These are phyloP conservation scores for Accipiter cooperii DNA, from an alignment of 2,113 vertebrate genomes.

Conservation along the genomic window DNA sequence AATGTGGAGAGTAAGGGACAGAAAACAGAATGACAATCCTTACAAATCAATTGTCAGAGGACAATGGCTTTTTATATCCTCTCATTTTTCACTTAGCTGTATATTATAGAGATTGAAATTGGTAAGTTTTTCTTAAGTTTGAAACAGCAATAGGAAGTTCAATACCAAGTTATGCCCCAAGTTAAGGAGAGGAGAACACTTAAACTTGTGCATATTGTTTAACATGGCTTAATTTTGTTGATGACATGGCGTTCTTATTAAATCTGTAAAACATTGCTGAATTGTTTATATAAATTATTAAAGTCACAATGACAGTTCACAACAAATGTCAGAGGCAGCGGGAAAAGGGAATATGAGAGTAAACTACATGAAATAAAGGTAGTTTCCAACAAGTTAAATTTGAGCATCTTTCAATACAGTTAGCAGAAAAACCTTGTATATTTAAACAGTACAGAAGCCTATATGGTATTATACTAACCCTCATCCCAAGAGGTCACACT, in stretches of 20 bases:
- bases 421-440: background rate
- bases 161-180: background rate
- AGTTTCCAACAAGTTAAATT: background rate
- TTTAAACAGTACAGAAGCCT: background rate
- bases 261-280: background rate
- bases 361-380: background rate
- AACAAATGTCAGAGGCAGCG: background rate
- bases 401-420: background rate
- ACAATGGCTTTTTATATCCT: background rate
- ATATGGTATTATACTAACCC: background rate
- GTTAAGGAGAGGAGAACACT: background rate
- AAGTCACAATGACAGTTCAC: background rate
- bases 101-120: background rate
- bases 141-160: background rate
- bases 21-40: background rate
- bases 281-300: background rate
- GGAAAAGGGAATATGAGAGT: background rate
- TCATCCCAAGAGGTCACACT: background rate
- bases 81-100: background rate
- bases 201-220: background rate
- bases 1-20: background rate
- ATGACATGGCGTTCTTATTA: background rate
- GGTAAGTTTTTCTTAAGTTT: background rate
- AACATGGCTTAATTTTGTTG: background rate
- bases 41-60: background rate